phyloP scores from a whole-genome alignment of 2,113 vertebrate species.

The mouse (Mus musculus) region GRCm39 chr7:92086001-92086500 shows the following conservation, averaged over 20 bases:
- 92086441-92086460: not conserved
- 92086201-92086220: not conserved
- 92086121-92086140: not conserved
- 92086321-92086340: constrained; percentile 14
- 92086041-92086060: not conserved
- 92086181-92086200: constrained; percentile 2
- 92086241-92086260: not conserved
- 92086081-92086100: not conserved
- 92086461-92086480: not conserved
- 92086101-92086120: not conserved
- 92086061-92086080: not conserved
- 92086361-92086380: not conserved
- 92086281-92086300: not conserved
- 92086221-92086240: not conserved
- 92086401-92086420: not conserved
- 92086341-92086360: not conserved
- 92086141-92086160: not conserved
- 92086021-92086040: not conserved
- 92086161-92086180: not conserved
- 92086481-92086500: constrained; percentile 38
- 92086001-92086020: not conserved
- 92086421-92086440: constrained; percentile 25
- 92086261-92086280: not conserved
- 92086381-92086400: not conserved
- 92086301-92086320: not conserved